Evolutionary conservation across 1,140 invertebrate species (phyloP), one percentile per base, ranked within the genome.

Genomic region (Drosophila nikananu): DNA sequence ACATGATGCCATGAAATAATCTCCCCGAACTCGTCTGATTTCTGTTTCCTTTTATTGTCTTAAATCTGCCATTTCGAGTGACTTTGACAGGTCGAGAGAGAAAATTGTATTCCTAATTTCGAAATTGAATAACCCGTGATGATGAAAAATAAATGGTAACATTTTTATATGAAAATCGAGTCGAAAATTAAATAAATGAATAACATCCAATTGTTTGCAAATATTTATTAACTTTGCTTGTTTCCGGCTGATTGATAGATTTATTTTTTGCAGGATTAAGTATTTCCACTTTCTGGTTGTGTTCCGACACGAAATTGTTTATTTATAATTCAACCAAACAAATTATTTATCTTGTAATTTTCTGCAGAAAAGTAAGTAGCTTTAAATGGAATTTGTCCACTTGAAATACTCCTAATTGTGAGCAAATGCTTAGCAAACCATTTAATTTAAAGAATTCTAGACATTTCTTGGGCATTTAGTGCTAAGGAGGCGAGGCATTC

Each of bases 51-150:
- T 8, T 19, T 37, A n/a, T 58, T 37, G 15, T 60, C 57, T 25
- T 19, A 46, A 58, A 61, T 62, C 48, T 52, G 61, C 2, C 66
- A 68, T 66, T 81, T 70, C 13, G 48, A 71, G 57, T 67, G 67
- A 73, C 52, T 65, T 55, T 64, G 65, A 84, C 71, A 63, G 58
- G 19, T 44, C 70, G 52, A 12, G 59, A 39, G 42, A 42, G 52
- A 58, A 57, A 73, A 46, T 15, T 37, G 42, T 35, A 37, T 66
- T 64, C 57, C n/a, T 80, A 80, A 76, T 62, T 58, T 57, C 19
- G 32, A 66, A 72, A 80, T 59, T 74, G 48, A 54, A 82, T 65
- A 66, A 61, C 35, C 55, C 37, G 19, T 39, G 49, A 3, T 46
- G 25, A 35, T 42, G 10, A 19, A 52, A 52, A 23, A 32, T 37